Percentiles rank a stretch among this genome's conserved stretches.
phyloP scores from a whole-genome alignment of 2,888 invertebrate genomes.

The Parapristionchus giblindavisi region DNA sequence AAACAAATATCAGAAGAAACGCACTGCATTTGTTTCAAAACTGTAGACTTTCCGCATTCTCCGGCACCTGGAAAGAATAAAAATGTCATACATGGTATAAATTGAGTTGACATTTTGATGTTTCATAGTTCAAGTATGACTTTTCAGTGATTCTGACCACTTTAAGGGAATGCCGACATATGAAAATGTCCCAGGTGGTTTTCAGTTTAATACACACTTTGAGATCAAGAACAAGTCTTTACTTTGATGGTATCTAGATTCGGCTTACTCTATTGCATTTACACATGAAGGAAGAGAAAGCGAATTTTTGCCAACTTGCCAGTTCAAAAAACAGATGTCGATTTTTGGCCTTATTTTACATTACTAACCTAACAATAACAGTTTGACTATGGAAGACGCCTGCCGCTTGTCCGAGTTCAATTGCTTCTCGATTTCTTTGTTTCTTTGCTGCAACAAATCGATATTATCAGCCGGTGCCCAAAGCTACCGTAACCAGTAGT shows the following conservation, averaged over 20 bases:
- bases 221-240: too few species aligned
- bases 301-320: not conserved
- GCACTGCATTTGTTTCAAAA: conserved; percentile 69
- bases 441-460: conserved; percentile 40
- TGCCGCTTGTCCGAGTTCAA: conserved; percentile 66
- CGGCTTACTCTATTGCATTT: too few species aligned
- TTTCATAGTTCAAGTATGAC: conserved; percentile 1
- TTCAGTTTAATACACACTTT: too few species aligned
- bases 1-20: conserved; percentile 39
- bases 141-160: not conserved
- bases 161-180: not conserved
- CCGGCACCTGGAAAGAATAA: conserved; percentile 61
- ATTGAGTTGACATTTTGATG: conserved; percentile 7
- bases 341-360: not conserved
- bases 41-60: conserved; percentile 69
- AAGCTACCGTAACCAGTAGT: not conserved
- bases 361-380: conserved; percentile 59
- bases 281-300: too few species aligned
- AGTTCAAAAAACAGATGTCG: not conserved
- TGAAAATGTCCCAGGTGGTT: too few species aligned
- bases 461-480: not conserved
- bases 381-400: conserved; percentile 66
- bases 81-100: not conserved
- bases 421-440: conserved; percentile 67
- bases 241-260: too few species aligned